Evolutionary conservation across 2,113 vertebrate genomes (phyloP).

Genomic region (Periophthalmus modestus): DNA sequence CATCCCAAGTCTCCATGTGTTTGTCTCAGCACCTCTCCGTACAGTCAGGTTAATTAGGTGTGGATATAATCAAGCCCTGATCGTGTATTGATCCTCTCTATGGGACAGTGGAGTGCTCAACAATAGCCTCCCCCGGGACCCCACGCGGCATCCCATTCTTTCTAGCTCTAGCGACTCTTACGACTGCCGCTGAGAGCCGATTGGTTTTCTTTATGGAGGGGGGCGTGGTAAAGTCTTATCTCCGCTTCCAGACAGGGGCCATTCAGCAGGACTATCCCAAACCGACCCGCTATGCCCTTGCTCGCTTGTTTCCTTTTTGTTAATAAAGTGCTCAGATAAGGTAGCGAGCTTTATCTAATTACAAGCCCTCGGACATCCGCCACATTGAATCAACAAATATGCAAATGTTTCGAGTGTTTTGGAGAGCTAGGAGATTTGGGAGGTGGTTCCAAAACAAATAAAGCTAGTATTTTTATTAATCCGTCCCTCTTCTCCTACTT

Average conservation of each 20-base stretch:
- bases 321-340: conserved; percentile 78
- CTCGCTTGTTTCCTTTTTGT: conserved; percentile 62
- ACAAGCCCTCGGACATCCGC: conserved; percentile 57
- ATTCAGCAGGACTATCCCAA: conserved; percentile 61
- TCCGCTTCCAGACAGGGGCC: conserved; percentile 66
- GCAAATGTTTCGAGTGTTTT: conserved; percentile 52
- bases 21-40: conserved; percentile 46
- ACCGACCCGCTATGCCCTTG: conserved; percentile 54
- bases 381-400: conserved; percentile 64
- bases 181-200: conserved; percentile 60
- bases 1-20: conserved; percentile 24
- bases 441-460: conserved; percentile 40
- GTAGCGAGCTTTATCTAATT: conserved; percentile 65
- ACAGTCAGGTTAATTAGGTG: conserved; percentile 71
- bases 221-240: conserved; percentile 64
- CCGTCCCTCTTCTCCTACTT: conserved; percentile 10
- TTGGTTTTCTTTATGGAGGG: conserved; percentile 58
- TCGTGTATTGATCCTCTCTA: conserved; percentile 65
- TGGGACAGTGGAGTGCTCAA: conserved; percentile 59
- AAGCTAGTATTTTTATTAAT: conserved; percentile 49
- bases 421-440: conserved; percentile 39
- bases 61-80: conserved; percentile 71
- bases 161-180: conserved; percentile 38
- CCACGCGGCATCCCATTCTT: conserved; percentile 61
- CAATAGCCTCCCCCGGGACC: conserved; percentile 65